Base-by-base conservation (phyloP, 2,113 vertebrate species). In the Haplochromis burtoni region DNA sequence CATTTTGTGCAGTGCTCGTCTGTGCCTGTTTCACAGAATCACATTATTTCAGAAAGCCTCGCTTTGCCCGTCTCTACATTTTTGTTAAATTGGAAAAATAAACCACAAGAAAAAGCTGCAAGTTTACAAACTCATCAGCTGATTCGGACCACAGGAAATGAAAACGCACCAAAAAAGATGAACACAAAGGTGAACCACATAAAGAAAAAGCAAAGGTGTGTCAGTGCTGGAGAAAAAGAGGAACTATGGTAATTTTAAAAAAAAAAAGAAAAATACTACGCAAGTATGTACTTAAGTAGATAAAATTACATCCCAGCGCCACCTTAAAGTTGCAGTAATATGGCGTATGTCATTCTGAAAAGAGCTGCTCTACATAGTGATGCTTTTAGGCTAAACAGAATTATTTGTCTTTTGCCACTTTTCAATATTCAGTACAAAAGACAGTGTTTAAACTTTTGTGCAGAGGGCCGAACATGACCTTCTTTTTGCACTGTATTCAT, bases 1-100 rank as follows among this genome's bases (percentile, higher is more conserved):
- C 10, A 66, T 66, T 66, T 66, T 8, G 33, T 38, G 33, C 61
- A 1, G 33, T 13, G 61, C 61, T 38, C 7, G 1, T 21, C 33
- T 38, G 61, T 66, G 33, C 6, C 33, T 38, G 61, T 66, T 38
- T 66, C 33, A 38, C 1, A 66, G 61, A 66, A 38, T 1, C 31
- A n/a, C 2, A 0, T 63, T 35, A 63, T 35, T 1, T 35, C 59
- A 35, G 17, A 63, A 63, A 35, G 10, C 59, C 33, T 68, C 19
- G 11, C 19, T 40, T 21, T 68, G 0, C 10, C 3, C 2, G 3
- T 26, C n/a, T 21, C n/a, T 24, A 24, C 5, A 42, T 14, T 17
- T 45, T 45, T 2, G 68, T 73, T 73, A 10, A 38, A 16, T 0
- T 45, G 13, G 38, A 73, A 45, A 10, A 45, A 45, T 24, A 45